These are phyloP conservation scores for Prunella strophiata DNA, from an alignment of 2,797 vertebrate species.

Conservation along the genomic window DNA sequence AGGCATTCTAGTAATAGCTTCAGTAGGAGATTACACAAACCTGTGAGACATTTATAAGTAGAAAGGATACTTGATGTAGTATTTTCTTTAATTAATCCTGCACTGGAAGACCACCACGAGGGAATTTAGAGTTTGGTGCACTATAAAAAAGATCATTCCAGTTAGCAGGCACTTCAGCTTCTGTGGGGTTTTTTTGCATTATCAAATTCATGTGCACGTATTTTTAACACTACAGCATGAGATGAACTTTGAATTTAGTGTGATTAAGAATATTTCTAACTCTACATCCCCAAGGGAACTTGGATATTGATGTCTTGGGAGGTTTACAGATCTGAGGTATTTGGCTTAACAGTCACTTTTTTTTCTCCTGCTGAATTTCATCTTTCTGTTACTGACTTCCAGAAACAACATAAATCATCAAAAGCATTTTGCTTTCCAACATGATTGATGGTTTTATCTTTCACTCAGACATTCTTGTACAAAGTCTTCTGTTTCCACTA, in stretches of 20 bases:
- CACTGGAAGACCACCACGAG: not conserved
- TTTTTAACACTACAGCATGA: not conserved
- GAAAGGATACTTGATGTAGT: not conserved
- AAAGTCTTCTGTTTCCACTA: not conserved
- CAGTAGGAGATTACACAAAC: not conserved
- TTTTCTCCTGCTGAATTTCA: not conserved
- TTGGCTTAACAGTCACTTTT: not conserved
- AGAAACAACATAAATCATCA: not conserved
- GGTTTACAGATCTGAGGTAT: not conserved
- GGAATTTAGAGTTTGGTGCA: not conserved
- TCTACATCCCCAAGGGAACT: not conserved
- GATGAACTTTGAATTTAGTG: not conserved
- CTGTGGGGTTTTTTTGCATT: not conserved
- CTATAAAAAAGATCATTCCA: not conserved
- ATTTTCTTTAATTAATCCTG: slow-evolving; percentile 8
- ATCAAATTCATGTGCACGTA: not conserved
- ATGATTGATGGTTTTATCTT: not conserved
- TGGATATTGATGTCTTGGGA: not conserved
- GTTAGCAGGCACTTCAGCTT: not conserved
- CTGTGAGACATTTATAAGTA: not conserved
- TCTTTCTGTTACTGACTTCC: not conserved
- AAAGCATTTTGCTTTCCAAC: not conserved
- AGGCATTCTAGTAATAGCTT: slow-evolving; percentile 18
- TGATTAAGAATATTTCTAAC: not conserved
- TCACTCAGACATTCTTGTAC: not conserved